These are phyloP conservation scores for Helostoma temminkii DNA, from an alignment of 2,797 vertebrate species.

Conservation along the genomic window DNA sequence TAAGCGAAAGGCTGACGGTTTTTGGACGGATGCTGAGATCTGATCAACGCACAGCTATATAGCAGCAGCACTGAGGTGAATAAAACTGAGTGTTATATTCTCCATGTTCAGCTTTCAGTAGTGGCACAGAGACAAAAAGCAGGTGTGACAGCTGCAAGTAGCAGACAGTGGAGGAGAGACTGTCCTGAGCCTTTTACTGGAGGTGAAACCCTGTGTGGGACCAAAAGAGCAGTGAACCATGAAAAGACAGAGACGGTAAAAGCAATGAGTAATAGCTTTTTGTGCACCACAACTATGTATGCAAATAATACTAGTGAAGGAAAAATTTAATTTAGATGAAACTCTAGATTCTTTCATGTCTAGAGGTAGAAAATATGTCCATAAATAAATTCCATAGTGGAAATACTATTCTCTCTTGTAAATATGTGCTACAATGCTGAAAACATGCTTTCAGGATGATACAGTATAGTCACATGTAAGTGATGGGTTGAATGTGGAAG, in stretches of 20 bases:
- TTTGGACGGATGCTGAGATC: conserved; percentile 84
- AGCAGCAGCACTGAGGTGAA: background rate
- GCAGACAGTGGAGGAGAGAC: conserved; percentile 11
- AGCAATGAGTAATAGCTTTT: conserved; percentile 19
- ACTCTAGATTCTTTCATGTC: too few species aligned
- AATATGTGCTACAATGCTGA: too few species aligned
- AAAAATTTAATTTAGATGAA: too few species aligned
- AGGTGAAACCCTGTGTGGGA: conserved; percentile 25
- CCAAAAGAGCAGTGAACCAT: conserved; percentile 26
- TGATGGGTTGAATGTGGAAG: too few species aligned
- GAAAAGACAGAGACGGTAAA: conserved; percentile 11
- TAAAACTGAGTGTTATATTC: conserved; percentile 24
- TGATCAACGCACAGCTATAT: conserved; percentile 48
- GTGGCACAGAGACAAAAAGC: conserved; percentile 31
- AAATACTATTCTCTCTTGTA: too few species aligned
- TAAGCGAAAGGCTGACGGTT: conserved; percentile 84
- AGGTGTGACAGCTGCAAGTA: conserved; percentile 31
- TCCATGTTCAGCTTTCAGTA: conserved; percentile 23
- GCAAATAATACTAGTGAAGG: too few species aligned
- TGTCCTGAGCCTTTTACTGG: conserved; percentile 14
- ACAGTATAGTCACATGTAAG: too few species aligned
- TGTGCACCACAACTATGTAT: too few species aligned
- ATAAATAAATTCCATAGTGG: too few species aligned
- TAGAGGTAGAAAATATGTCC: too few species aligned
- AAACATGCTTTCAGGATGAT: too few species aligned